phyloP scores from a whole-genome alignment of 2,797 vertebrate species.

The Clarias laeviceps region DNA sequence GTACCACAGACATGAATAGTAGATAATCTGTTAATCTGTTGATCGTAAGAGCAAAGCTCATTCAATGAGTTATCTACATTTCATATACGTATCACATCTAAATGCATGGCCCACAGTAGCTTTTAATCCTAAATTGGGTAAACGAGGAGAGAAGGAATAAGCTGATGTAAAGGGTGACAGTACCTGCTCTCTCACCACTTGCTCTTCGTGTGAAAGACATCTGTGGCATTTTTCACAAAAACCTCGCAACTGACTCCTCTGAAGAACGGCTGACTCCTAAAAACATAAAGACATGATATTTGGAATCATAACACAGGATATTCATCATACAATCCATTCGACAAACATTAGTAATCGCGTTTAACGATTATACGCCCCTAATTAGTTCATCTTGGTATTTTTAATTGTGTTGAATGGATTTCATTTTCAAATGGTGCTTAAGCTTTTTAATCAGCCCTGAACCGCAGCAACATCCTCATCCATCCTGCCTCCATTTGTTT shows the following conservation, averaged over 20 bases:
- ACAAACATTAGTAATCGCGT: background rate
- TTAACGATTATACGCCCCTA: background rate
- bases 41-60: conserved; percentile 31
- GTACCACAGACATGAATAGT: background rate
- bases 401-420: conserved; percentile 8
- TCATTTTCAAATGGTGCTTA: background rate
- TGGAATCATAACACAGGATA: background rate
- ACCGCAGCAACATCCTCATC: background rate
- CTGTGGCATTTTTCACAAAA: conserved; percentile 78
- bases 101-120: background rate
- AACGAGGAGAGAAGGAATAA: conserved; percentile 4
- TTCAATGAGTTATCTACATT: background rate
- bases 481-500: background rate
- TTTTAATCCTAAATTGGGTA: background rate
- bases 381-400: background rate
- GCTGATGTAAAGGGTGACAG: conserved; percentile 30
- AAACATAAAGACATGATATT: conserved; percentile 46
- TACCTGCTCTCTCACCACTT: conserved; percentile 81
- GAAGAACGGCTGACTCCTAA: conserved; percentile 76
- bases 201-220: conserved; percentile 77
- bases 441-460: background rate
- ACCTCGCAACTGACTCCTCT: conserved; percentile 75
- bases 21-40: conserved; percentile 29
- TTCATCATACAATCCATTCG: background rate
- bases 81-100: background rate